Percentiles rank a stretch among this genome's conserved stretches.
Conservation (phyloP, 1,140 invertebrate species). For the Phthorimaea operculella region DNA sequence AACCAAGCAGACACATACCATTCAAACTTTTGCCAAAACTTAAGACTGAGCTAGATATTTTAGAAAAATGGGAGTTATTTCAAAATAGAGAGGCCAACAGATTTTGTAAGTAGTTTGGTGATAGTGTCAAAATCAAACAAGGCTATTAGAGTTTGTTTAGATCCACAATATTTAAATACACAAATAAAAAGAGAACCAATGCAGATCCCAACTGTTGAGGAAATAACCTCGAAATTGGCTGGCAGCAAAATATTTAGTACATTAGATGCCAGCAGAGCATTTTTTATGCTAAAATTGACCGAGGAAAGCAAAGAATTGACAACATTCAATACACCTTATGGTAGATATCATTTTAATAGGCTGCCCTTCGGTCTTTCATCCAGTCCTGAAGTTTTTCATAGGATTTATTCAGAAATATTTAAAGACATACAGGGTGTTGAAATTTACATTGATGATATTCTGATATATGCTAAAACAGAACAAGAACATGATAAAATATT, state of each 20-base stretch:
- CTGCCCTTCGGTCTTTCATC: constrained; percentile 1
- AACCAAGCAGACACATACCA: background rate
- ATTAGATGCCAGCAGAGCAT: background rate
- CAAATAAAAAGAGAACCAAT: background rate
- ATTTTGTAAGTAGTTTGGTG: too few relatives aligned
- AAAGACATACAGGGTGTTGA: background rate
- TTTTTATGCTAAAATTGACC: background rate
- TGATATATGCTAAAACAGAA: constrained; percentile 1
- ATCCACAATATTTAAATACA: background rate
- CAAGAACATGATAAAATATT: constrained; percentile 1
- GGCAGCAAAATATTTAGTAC: background rate
- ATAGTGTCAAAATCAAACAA: background rate
- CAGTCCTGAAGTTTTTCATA: constrained; percentile 7
- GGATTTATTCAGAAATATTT: background rate
- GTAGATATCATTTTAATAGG: constrained; percentile 7
- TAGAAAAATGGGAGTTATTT: background rate
- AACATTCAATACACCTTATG: constrained; percentile 4
- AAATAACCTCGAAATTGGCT: background rate
- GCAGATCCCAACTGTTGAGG: background rate
- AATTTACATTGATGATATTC: too few relatives aligned
- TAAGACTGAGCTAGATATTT: background rate
- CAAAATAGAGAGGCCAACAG: background rate
- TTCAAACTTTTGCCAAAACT: background rate
- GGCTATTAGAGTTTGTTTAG: background rate
- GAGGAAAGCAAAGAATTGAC: constrained; percentile 4